phyloP scores from a whole-genome alignment of 2,888 invertebrate genomes.

The Xestobium rufovillosum region DNA sequence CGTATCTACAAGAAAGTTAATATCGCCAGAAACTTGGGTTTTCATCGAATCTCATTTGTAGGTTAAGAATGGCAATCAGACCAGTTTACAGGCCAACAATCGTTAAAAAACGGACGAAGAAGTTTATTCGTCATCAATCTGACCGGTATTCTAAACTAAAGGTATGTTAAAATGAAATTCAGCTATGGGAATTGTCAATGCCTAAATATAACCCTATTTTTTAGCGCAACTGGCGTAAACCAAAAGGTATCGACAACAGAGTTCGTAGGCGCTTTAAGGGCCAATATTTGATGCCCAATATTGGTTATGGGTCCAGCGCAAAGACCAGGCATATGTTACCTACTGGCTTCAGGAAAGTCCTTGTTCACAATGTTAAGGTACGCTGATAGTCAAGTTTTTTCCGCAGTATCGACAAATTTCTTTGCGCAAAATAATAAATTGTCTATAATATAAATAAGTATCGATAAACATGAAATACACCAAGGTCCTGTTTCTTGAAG shows the following conservation, averaged over 20 bases:
- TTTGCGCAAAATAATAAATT: too few species aligned
- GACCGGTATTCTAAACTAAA: conserved; percentile 95
- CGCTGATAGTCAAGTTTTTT: too few species aligned
- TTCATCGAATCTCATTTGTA: conserved; percentile 25
- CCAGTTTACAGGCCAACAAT: conserved; percentile 85
- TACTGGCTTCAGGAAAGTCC: conserved; percentile 94
- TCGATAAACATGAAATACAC: too few species aligned
- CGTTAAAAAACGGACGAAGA: conserved; percentile 96
- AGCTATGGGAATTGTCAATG: conserved; percentile 4
- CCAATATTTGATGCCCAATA: conserved; percentile 97
- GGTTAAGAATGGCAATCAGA: conserved; percentile 73
- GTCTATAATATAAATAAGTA: too few species aligned
- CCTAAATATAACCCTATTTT: conserved; percentile 25
- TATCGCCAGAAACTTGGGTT: too few species aligned
- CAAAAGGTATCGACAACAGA: conserved; percentile 99
- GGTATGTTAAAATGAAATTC: conserved; percentile 46
- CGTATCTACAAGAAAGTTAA: too few species aligned
- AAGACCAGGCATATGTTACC: conserved; percentile 95
- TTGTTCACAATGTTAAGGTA: conserved; percentile 80
- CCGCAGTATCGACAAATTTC: too few species aligned
- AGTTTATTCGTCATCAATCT: conserved; percentile 97
- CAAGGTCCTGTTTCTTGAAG: too few species aligned
- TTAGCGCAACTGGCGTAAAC: conserved; percentile 97
- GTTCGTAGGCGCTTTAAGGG: conserved; percentile 99
- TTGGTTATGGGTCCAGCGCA: conserved; percentile 96